Percentiles rank a stretch among this genome's conserved stretches.
Evolutionary conservation across 2,797 vertebrate genomes (phyloP).

Genomic region (Coregonus sp.): DNA sequence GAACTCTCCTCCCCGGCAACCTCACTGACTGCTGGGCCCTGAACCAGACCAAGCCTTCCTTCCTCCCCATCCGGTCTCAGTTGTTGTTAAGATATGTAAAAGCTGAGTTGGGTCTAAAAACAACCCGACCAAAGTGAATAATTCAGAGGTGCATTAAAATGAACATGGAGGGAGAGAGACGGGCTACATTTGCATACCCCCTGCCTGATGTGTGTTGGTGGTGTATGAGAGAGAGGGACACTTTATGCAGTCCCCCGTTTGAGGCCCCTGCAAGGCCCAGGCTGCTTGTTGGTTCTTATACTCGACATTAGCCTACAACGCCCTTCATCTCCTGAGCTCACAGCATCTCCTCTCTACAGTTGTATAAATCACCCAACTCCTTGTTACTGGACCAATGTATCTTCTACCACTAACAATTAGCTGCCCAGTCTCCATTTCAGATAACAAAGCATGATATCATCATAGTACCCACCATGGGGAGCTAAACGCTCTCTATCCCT

Average conservation of each 20-base stretch:
- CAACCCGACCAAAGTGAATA: constrained; percentile 38
- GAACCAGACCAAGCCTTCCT: constrained; percentile 21
- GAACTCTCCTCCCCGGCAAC: constrained; percentile 23
- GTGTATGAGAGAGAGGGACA: not conserved
- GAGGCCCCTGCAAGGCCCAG: constrained; percentile 49
- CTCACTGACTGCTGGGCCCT: constrained; percentile 34
- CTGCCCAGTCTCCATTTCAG: constrained; percentile 63
- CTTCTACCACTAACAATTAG: constrained; percentile 72
- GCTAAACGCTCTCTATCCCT: constrained; percentile 79
- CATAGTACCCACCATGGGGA: constrained; percentile 82
- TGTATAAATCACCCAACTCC: constrained; percentile 71
- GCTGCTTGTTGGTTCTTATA: constrained; percentile 58
- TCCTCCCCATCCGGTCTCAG: constrained; percentile 5
- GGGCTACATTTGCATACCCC: constrained; percentile 55
- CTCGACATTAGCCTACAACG: constrained; percentile 63
- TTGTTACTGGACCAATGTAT: constrained; percentile 72
- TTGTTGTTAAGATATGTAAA: constrained; percentile 28
- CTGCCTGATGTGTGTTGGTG: constrained; percentile 46
- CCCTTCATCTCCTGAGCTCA: constrained; percentile 52
- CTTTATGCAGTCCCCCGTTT: constrained; percentile 39
- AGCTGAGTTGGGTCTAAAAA: constrained; percentile 38
- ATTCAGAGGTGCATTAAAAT: constrained; percentile 44
- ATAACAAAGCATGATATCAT: constrained; percentile 82
- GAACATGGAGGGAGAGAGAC: constrained; percentile 34
- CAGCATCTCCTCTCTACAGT: constrained; percentile 58